Percentiles rank a stretch among this genome's conserved stretches.
Evolutionary conservation across 2,113 vertebrate species (phyloP).

Genomic region (Anas platyrhynchos): DNA sequence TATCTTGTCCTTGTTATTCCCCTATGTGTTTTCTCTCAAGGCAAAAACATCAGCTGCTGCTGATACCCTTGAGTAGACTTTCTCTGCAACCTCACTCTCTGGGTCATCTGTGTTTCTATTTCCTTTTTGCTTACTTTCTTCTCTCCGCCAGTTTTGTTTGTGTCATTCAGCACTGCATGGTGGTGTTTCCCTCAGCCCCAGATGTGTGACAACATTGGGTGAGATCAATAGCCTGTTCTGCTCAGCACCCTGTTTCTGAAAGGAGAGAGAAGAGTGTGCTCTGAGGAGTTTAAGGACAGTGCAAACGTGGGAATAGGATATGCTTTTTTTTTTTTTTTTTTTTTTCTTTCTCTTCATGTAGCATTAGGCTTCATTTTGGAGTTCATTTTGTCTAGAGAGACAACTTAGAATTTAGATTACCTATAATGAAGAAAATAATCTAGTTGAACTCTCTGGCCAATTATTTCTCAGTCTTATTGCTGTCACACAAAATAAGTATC

Average conservation of each 20-base stretch:
- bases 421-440: conserved; percentile 5
- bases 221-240: background rate
- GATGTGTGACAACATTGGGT: background rate
- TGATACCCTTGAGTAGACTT: background rate
- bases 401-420: background rate
- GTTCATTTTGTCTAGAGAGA: background rate
- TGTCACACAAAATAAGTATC: conserved; percentile 12
- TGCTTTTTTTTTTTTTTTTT: background rate
- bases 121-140: background rate
- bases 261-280: background rate
- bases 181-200: background rate
- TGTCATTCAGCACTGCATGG: background rate
- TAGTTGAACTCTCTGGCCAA: background rate
- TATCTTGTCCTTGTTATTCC: background rate
- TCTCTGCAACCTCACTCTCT: background rate
- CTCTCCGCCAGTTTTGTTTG: background rate
- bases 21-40: background rate
- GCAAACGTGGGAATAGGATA: background rate
- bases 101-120: background rate
- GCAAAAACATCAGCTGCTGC: background rate
- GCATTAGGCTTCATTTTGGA: background rate
- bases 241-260: background rate
- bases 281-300: background rate
- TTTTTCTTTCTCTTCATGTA: background rate
- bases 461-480: conserved; percentile 25